Evolutionary conservation across 1,140 invertebrate genomes (phyloP).

Genomic region (Diorhabda elongata): DNA sequence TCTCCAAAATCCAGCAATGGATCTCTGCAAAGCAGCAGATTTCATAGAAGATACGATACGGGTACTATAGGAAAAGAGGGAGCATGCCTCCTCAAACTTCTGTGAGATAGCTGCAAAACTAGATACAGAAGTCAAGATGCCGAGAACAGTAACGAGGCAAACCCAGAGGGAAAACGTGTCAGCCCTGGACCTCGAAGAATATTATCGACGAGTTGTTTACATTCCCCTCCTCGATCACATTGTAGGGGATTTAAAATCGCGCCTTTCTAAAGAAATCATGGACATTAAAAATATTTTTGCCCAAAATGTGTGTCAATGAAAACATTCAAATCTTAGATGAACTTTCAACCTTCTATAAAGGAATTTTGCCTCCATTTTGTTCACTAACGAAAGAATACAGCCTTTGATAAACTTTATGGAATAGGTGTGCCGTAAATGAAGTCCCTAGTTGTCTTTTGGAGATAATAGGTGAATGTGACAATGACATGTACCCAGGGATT

Average conservation of each 20-base stretch:
- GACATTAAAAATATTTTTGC: neutral
- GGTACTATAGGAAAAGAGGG: no score
- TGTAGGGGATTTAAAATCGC: neutral
- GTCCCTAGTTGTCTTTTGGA: neutral
- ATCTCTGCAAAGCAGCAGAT: no score
- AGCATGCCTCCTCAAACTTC: no score
- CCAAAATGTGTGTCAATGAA: constrained; percentile 1
- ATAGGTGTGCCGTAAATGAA: neutral
- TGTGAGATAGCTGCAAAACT: neutral
- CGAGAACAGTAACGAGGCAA: neutral
- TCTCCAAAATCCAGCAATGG: no score
- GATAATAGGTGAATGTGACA: constrained; percentile 10
- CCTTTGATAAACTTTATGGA: neutral
- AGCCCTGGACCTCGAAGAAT: neutral
- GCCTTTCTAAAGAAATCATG: neutral
- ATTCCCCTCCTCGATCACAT: constrained; percentile 1
- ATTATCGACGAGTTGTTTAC: neutral
- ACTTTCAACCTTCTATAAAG: neutral
- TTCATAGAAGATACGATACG: no score
- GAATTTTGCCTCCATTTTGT: neutral
- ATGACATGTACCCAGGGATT: constrained; percentile 10
- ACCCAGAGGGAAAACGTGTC: neutral
- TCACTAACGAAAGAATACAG: neutral
- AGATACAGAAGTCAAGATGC: neutral
- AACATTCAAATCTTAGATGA: neutral